These are phyloP conservation scores for Acropora yongei DNA, from an alignment of 64 coral and sea anemone genomes.

Conservation along the genomic window DNA sequence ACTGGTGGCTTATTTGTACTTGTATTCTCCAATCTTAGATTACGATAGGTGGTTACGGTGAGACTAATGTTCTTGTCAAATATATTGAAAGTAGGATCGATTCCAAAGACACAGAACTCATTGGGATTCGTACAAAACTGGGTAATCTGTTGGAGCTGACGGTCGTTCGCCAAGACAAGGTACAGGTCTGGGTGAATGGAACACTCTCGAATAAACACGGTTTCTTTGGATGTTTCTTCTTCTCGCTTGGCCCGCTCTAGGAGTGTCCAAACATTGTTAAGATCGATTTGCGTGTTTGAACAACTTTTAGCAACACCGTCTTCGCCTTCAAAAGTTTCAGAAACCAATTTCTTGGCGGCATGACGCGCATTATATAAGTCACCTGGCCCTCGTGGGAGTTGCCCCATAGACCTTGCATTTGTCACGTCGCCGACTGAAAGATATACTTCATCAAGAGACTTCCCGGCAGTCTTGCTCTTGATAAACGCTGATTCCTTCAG, in stretches of 20 bases:
- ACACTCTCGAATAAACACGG: conserved; percentile 55
- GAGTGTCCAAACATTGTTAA: conserved; percentile 50
- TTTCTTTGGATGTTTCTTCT: conserved; percentile 50
- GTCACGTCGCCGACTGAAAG: conserved; percentile 54
- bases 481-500: conserved; percentile 20
- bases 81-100: conserved; percentile 69
- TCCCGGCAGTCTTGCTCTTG: conserved; percentile 55
- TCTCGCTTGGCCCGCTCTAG: conserved; percentile 60
- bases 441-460: conserved; percentile 63
- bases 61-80: conserved; percentile 68
- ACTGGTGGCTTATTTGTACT: conserved; percentile 57
- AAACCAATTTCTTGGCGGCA: conserved; percentile 20
- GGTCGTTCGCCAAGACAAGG: conserved; percentile 55
- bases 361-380: conserved; percentile 70
- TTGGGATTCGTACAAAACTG: conserved; percentile 67
- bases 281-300: neutral
- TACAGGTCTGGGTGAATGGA: conserved; percentile 53
- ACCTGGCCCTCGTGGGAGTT: conserved; percentile 60
- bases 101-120: conserved; percentile 72
- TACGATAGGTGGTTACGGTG: conserved; percentile 69
- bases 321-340: conserved; percentile 20
- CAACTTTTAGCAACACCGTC: conserved; percentile 1
- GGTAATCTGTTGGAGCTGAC: conserved; percentile 35
- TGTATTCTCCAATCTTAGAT: conserved; percentile 43
- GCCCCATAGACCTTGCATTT: conserved; percentile 34